Percentiles rank a stretch among this genome's conserved stretches.
Conservation (phyloP, 2,888 invertebrate genomes). For the Apoda limacodes region DNA sequence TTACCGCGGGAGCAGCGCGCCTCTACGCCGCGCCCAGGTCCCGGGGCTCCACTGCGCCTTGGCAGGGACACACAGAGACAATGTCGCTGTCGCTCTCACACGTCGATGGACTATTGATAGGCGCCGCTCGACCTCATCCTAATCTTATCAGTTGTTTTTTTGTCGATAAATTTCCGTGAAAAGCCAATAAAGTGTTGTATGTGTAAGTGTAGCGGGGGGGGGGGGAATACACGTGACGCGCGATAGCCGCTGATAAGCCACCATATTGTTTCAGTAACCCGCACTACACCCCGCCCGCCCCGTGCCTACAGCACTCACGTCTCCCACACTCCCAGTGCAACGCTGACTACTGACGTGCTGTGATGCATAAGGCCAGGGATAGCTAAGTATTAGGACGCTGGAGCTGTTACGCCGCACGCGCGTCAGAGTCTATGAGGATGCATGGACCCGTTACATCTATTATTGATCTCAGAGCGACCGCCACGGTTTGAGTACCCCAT, state of each 20-base stretch:
- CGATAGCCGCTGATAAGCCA: slow-evolving; percentile 41
- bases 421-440: too few species aligned
- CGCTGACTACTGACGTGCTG: too few species aligned
- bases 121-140: slow-evolving; percentile 52
- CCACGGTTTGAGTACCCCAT: too few species aligned
- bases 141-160: slow-evolving; percentile 63
- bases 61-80: slow-evolving; percentile 9
- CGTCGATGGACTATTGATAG: slow-evolving; percentile 54
- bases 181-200: slow-evolving; percentile 42
- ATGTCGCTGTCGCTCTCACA: slow-evolving; percentile 16
- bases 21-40: slow-evolving; percentile 11
- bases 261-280: slow-evolving; percentile 52
- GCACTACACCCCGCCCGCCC: slow-evolving; percentile 14
- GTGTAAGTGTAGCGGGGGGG: slow-evolving; percentile 27
- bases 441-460: too few species aligned
- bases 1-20: slow-evolving; percentile 10
- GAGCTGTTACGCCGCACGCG: too few species aligned
- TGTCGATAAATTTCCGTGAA: slow-evolving; percentile 57
- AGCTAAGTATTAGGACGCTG: too few species aligned
- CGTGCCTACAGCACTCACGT: slow-evolving; percentile 12
- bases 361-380: too few species aligned
- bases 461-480: too few species aligned
- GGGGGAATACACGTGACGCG: slow-evolving; percentile 37
- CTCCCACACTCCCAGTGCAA: too few species aligned
- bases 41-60: slow-evolving; percentile 7